These are phyloP conservation scores for Cenopis cana DNA, from an alignment of 2,888 invertebrate genomes.

Conservation along the genomic window DNA sequence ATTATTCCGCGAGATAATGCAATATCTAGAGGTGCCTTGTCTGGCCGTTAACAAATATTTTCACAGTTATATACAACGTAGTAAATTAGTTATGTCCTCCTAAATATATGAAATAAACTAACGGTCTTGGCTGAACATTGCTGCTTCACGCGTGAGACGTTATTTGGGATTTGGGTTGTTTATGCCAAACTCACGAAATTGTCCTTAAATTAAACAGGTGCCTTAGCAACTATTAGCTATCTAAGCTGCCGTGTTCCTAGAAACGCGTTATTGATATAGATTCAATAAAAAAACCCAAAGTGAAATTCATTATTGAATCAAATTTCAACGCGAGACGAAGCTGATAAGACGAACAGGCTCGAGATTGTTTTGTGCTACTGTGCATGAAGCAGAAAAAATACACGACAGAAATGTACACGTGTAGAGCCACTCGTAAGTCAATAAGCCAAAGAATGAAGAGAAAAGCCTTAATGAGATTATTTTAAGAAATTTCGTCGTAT, in stretches of 20 bases:
- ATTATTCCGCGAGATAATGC: slow-evolving; percentile 18
- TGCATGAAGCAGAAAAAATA: slow-evolving; percentile 27
- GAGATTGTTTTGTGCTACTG: slow-evolving; percentile 28
- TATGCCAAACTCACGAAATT: slow-evolving; percentile 32
- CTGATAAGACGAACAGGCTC: slow-evolving; percentile 29
- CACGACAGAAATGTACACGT: slow-evolving; percentile 3
- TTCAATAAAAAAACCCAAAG: neutral
- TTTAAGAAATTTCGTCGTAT: slow-evolving; percentile 32
- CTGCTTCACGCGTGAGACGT: neutral
- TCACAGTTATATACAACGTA: neutral
- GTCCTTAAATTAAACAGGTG: slow-evolving; percentile 10
- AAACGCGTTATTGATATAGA: neutral
- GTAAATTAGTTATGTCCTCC: neutral
- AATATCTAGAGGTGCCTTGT: neutral
- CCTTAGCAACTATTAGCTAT: neutral
- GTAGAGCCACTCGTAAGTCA: neutral
- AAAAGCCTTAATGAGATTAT: slow-evolving; percentile 24
- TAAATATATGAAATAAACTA: slow-evolving; percentile 7
- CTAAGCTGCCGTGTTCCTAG: neutral
- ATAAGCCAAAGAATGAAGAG: slow-evolving; percentile 1
- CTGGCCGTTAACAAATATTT: neutral
- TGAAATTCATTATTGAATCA: neutral
- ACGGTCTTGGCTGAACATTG: slow-evolving; percentile 8
- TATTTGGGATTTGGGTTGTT: slow-evolving; percentile 21
- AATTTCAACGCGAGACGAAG: slow-evolving; percentile 13